Evolutionary conservation across 1,140 invertebrate genomes (phyloP), one percentile per base, ranked within the genome.

Genomic region (Orius insidiosus): DNA sequence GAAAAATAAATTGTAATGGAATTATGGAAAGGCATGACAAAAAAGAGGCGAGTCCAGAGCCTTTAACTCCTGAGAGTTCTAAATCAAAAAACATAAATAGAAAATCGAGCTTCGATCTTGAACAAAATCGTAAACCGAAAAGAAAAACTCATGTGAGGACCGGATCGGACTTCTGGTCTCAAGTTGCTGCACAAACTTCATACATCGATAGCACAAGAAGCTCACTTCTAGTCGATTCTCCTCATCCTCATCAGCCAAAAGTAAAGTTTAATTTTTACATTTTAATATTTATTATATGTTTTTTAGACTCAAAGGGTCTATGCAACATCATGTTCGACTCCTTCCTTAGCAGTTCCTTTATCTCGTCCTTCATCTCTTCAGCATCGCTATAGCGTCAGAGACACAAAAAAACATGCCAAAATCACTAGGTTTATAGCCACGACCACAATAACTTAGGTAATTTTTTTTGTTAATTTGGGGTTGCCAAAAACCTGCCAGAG

Each of bases 161-260:
- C 14, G 46, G 46, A 1, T 47, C 46, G n/a, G 55, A 60, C 47
- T 60, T 59, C 47, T 61, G 59, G 59, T 48, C 52, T 6, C 54
- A 56, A 38, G 55, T 60, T 9, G 55, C 54, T 2, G 56, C 57
- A 15, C 56, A 58, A 46, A 53, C 59, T 14, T 49, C 55, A 18
- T 61, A 56, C 50, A 61, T 61, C 40, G 59, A 61, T 46, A 55
- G 55, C 18, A 52, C 49, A 13, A 50, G 52, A 14, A 39, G 53
- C 16, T 47, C 46, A 14, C 14, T 47, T 38, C 11, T 47, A 2
- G 13, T 47, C 9, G 38, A 40, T 14, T 18, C 13, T 10, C 13
- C 16, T 14, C 38, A 40, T 24, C 24, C 24, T 3, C 13, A 40
- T 15, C 38, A 13, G 16, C 11, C 16, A 13, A 40, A 40, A 18